Evolutionary conservation across 2,888 invertebrate species (phyloP), one percentile per base, ranked within the genome.

Genomic region (Girardia tigrina): DNA sequence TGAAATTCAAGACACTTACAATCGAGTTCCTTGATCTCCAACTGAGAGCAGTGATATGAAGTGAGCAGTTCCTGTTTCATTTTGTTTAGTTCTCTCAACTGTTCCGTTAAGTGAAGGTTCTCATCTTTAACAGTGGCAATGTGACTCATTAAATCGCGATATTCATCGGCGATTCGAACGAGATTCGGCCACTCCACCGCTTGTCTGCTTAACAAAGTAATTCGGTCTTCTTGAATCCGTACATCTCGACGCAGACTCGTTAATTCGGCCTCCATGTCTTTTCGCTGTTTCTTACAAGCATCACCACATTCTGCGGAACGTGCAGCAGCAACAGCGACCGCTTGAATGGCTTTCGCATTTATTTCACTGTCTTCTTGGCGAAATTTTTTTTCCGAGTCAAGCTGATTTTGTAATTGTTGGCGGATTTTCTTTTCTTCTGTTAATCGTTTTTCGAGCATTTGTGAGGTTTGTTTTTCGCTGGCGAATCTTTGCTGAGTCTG

Each of bases 51-150:
- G 56, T 56, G 56, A 56, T 56, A 56, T 56, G 56, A 56, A 8
- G 56, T 56, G 56, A 56, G 56, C 23, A 56, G 23, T 56, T 56
- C 56, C n/a, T 56, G 56, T 56, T 56, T 56, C 56, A 56, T 56
- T 56, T 56, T 56, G 56, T 56, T 56, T n/a, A 56, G 56, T n/a
- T 56, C 56, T 20, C 56, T n/a, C 23, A 56, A 56, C 23, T 56
- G 56, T n/a, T 56, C 56, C 8, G 56, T 56, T 23, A 56, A n/a
- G n/a, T 56, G 56, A n/a, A 56, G n/a, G n/a, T 56, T 56, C 56
- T 56, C 56, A 56, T 56, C 56, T 23, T 56, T 56, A 2, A 56
- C 56, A n/a, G 56, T 23, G 23, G 56, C 56, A 56, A 56, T 56
- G 56, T 23, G 56, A 16, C 56, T 20, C 56, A 56, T 56, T 16